A percentile compares a stretch with the other conserved stretches of the same genome.
phyloP scores from a whole-genome alignment of 2,888 invertebrate genomes.

The Hymenopus coronatus region DNA sequence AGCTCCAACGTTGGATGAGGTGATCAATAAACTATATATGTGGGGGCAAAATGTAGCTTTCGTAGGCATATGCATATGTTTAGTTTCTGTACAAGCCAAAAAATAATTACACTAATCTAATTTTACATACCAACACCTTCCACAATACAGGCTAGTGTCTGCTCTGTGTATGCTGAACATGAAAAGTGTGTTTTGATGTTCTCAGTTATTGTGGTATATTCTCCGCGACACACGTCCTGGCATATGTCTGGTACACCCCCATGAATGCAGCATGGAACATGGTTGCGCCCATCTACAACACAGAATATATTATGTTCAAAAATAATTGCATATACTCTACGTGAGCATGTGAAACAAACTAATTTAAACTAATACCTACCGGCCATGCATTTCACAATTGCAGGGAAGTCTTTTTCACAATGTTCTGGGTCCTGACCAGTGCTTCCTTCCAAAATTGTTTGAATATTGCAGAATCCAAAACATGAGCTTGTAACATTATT shows the following conservation, averaged over 20 bases:
- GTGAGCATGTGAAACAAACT: too few relatives aligned
- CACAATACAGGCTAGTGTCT: conserved; percentile 77
- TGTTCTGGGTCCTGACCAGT: conserved; percentile 78
- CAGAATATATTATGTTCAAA: background rate
- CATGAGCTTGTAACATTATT: conserved; percentile 70
- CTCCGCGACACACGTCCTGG: conserved; percentile 80
- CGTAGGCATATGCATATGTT: too few relatives aligned
- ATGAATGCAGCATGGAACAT: conserved; percentile 79
- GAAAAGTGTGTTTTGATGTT: conserved; percentile 81
- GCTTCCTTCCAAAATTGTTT: conserved; percentile 69
- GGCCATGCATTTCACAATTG: conserved; percentile 62
- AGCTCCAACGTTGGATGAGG: too few relatives aligned
- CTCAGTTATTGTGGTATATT: conserved; percentile 80
- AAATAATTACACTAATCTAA: too few relatives aligned
- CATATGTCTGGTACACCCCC: conserved; percentile 81
- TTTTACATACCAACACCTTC: conserved; percentile 65
- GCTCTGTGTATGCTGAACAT: conserved; percentile 77
- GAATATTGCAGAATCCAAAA: conserved; percentile 79
- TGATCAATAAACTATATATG: too few relatives aligned
- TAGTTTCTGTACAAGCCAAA: too few relatives aligned
- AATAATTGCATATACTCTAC: too few relatives aligned
- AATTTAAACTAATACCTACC: conserved; percentile 40
- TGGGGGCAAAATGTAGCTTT: too few relatives aligned
- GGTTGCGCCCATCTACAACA: conserved; percentile 72
- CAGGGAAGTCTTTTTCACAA: conserved; percentile 76